phyloP scores from a whole-genome alignment of 2,888 invertebrate genomes.

The Agriopis leucophaearia region DNA sequence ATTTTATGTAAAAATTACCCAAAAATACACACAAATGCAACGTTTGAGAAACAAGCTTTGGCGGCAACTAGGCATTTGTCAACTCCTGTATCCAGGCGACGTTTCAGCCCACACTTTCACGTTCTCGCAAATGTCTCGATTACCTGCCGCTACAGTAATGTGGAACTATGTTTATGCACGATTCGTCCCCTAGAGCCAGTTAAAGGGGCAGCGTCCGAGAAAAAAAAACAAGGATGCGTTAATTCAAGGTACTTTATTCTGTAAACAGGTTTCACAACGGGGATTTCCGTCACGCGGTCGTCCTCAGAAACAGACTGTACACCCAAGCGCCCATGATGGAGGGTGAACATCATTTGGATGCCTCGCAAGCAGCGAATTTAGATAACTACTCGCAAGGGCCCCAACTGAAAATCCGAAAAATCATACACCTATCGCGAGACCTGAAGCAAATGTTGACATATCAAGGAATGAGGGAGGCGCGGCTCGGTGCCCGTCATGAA shows the following conservation, averaged over 20 bases:
- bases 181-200: too few species aligned
- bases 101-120: too few species aligned
- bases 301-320: background rate
- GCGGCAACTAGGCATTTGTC: too few species aligned
- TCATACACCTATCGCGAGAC: background rate
- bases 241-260: background rate
- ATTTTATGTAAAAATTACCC: too few species aligned
- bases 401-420: conserved; percentile 12
- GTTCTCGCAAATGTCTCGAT: too few species aligned
- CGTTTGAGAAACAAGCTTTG: too few species aligned
- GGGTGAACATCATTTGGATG: background rate
- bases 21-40: too few species aligned
- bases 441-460: background rate
- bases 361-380: too few species aligned
- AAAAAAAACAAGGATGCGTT: too few species aligned
- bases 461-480: background rate
- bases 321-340: conserved; percentile 4
- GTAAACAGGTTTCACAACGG: conserved; percentile 5
- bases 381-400: conserved; percentile 6
- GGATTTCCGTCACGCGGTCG: background rate
- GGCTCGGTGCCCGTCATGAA: background rate
- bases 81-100: too few species aligned
- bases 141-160: too few species aligned
- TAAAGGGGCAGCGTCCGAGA: background rate
- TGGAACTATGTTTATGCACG: too few species aligned